Conservation (phyloP, 1,140 invertebrate genomes). For the Bombus cullumanus region DNA sequence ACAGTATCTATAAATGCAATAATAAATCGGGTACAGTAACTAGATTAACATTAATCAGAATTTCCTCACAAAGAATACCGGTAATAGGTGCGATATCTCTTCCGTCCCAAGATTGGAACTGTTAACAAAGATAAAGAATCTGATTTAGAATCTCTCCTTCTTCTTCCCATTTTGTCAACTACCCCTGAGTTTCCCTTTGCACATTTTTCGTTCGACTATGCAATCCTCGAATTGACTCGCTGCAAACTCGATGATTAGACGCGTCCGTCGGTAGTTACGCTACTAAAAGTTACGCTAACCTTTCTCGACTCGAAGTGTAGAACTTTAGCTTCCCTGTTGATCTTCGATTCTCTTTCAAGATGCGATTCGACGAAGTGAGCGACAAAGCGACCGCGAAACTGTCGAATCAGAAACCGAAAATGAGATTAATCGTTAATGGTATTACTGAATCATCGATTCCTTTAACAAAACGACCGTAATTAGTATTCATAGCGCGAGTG, state of each 20-base stretch:
- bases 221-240: neutral
- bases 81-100: constrained; percentile 37
- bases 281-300: constrained; percentile 32
- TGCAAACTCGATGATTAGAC: neutral
- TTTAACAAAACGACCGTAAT: constrained; percentile 45
- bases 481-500: constrained; percentile 42
- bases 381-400: too few species aligned
- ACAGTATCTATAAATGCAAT: neutral
- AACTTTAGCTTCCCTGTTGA: neutral
- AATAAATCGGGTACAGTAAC: neutral
- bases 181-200: constrained; percentile 18
- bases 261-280: neutral
- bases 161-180: constrained; percentile 26
- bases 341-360: constrained; percentile 31
- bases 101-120: constrained; percentile 41
- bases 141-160: constrained; percentile 52
- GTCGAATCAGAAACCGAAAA: neutral
- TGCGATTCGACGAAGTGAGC: neutral
- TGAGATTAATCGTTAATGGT: constrained; percentile 40
- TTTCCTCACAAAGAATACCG: constrained; percentile 46
- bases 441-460: constrained; percentile 31
- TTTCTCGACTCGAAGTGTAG: neutral
- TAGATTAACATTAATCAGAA: constrained; percentile 10
- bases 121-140: constrained; percentile 63
- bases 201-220: constrained; percentile 17